Base-by-base conservation (phyloP, 2,113 vertebrate species). In the Pycnonotus jocosus region DNA sequence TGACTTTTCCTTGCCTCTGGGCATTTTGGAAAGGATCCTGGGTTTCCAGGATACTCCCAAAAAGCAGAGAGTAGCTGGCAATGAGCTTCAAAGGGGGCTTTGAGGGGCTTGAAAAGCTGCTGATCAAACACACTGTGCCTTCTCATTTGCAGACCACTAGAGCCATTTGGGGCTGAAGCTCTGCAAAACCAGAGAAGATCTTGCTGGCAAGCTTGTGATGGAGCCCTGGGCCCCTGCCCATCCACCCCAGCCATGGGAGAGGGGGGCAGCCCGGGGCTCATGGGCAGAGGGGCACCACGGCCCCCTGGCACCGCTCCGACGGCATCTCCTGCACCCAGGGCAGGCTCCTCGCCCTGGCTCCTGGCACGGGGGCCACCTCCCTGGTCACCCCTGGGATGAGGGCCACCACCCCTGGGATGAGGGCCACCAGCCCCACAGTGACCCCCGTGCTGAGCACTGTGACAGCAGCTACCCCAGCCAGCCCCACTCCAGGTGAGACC, bases 401-500 rank as follows among this genome's bases (percentile, higher is more conserved):
- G 72, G 45, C 24, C 76, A 58, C 10, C 80, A 51, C 4, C 30
- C 22, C 5, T 3, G 79, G 51, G 64, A 50, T 1, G 53, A 84
- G 78, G 72, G 12, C 42, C 45, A 7, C 37, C 86, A 72, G 28
- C 94, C 82, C 0, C 38, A 11, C 38, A 38, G 38, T 38, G n/a
- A 60, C 2, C 81, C 97, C 1, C 5, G 33, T 6, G n/a, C 50
- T 3, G 95, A 95, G 45, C 60, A 16, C 69, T 47, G 79, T 0
- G 88, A 96, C 21, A 72, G 77, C 40, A 30, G 82, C 65, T 65
- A 77, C 68, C 17, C 88, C 33, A 14, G 12, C 50, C 68, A 48
- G 7, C 25, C 88, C 1, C 68, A 94, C 47, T 33, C 96, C 84
- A 97, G 98, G 98, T 98, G 94, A 95, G 95, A 76, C 13, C 6